Evolutionary conservation across 1,140 invertebrate genomes (phyloP), one percentile per base, ranked within the genome.

Genomic region (Rhyacophila brunnea): DNA sequence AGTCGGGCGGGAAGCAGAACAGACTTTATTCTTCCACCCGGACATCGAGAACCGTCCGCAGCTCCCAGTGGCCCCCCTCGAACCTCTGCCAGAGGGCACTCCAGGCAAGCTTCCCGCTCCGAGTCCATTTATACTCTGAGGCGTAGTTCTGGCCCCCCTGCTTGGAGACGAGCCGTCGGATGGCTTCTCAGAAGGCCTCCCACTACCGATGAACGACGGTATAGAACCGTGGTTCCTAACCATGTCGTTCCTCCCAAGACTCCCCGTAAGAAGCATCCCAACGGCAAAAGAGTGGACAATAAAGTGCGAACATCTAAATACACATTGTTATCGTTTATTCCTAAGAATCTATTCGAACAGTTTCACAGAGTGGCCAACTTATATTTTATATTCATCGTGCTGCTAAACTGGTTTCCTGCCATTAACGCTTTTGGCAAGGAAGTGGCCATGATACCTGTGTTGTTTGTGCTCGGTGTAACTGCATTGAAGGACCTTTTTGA

Each of bases 281-380:
- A 97, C 74, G 85, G 87, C 0, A 80, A 80, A 11, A 88, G 87
- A 69, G 81, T 86, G 42, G 83, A 87, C 66, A 97, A 97, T 76
- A 86, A 87, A 74, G 89, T 97, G 70, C 84, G 91, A 69, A 99
- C 96, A 70, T 97, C 95, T 2, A 98, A 98, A 79, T 99, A 99
- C 74, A 96, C 93, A 5, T 68, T 93, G 28, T 78, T 98, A 28
- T 95, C 91, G 68, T 99, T 99, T 77, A 79, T 99, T 67, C 95
- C 96, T 9, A 95, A 96, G 73, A 99, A 99, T 79, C 76, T 99
- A 17, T 86, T 98, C 72, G 96, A 99, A 79, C 96, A 99, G 77
- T 98, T 98, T 79, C 94, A 96, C 77, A 86, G 95, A 20, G 93
- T 97, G 70, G 96, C 96, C 35, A 99, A 99, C 82, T 81, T 98